A percentile compares a stretch with the other conserved stretches of the same genome.
Conservation (phyloP, 2,888 invertebrate genomes). For the Disparrhopalites patrizii region DNA sequence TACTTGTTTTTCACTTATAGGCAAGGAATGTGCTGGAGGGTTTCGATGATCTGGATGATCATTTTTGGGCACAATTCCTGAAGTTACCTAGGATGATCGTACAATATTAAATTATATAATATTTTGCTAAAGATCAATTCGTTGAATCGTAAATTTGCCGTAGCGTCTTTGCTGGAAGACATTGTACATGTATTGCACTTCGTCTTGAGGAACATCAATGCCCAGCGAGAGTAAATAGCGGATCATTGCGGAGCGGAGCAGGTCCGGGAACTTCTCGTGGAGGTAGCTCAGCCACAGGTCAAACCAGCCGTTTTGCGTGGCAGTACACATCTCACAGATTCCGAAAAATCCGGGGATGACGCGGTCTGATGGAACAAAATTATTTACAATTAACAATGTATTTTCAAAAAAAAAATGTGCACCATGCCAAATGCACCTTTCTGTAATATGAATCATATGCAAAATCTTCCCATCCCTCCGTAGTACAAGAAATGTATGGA, state of each 20-base stretch:
- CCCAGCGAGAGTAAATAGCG: conserved; percentile 22
- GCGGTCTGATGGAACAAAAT: conserved; percentile 11
- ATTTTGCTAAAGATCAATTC: conserved; percentile 18
- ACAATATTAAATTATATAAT: too few species aligned
- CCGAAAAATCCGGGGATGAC: conserved; percentile 27
- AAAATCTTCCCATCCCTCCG: too few species aligned
- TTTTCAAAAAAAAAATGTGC: not conserved
- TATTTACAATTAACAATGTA: not conserved
- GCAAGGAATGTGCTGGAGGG: too few species aligned
- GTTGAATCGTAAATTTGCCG: conserved; percentile 13
- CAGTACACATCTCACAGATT: conserved; percentile 26
- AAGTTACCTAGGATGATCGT: too few species aligned
- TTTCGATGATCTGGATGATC: too few species aligned
- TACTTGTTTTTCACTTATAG: too few species aligned
- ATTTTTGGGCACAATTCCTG: too few species aligned
- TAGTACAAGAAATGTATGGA: too few species aligned
- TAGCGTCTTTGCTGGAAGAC: conserved; percentile 18
- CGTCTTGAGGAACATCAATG: conserved; percentile 12
- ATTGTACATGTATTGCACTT: conserved; percentile 19
- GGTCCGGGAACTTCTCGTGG: conserved; percentile 25
- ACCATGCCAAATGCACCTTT: not conserved
- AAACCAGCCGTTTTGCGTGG: conserved; percentile 24
- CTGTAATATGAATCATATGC: too few species aligned
- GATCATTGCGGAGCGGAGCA: conserved; percentile 23
- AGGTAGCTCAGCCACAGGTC: conserved; percentile 19